Base-by-base conservation (phyloP, 2,888 invertebrate genomes). In the Megamerina dolium region DNA sequence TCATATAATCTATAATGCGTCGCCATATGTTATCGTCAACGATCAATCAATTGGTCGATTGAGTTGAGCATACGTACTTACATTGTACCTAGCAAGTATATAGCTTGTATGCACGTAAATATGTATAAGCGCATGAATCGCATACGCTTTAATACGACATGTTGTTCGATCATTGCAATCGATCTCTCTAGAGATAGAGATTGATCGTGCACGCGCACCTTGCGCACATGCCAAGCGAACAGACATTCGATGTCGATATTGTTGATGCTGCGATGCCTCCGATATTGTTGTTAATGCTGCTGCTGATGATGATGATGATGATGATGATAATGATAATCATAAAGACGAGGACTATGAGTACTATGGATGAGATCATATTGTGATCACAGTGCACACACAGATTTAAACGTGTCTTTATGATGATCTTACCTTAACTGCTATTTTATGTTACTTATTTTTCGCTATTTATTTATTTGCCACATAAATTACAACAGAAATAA, bases 31-130 rank as follows among this genome's bases (percentile, higher is more conserved):
- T 55, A 59, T 59, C 54, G 56, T 46, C 49, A 50, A 53, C 56
- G 57, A 61, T 60, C 60, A 60, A 61, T 61, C 60, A 60, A 57
- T 52, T 17, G 19, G 17, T 6, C 43, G 33, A 33, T 43, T 33
- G 31, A 37, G 30, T 29, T 42, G 31, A 21, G 23, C 20, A 16
- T 16, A 23, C 34, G 14, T 13, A 14, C 26, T 18, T 26, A 16
- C 18, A 9, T 30, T 4, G n/a, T 20, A 3, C 17, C n/a, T n/a
- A 32, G 32, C 32, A 32, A n/a, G n/a, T n/a, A n/a, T n/a, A n/a
- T n/a, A n/a, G n/a, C n/a, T n/a, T n/a, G n/a, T n/a, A n/a, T n/a
- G n/a, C n/a, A n/a, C n/a, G n/a, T n/a, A 23, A 23, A 23, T 8
- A 23, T 23, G 23, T 23, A 23, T 23, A 23, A 8, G 23, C 23